Conservation (phyloP, 1,140 invertebrate genomes). For the Riptortus pedestris region DNA sequence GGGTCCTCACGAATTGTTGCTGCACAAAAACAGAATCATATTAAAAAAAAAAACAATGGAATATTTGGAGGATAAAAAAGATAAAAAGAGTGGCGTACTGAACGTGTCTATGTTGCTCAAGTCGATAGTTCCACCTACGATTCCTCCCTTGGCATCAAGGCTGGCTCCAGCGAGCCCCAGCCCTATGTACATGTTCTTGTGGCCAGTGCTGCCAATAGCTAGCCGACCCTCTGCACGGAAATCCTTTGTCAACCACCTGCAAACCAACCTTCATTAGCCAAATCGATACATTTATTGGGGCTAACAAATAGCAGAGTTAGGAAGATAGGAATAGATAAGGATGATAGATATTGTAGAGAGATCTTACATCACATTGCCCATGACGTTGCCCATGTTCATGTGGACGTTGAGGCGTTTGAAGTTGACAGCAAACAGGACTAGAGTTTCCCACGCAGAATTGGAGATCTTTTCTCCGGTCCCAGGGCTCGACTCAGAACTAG, state of each 20-base stretch:
- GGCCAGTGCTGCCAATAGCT: slow-evolving; percentile 86
- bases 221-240: slow-evolving; percentile 81
- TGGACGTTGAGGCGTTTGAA: slow-evolving; percentile 90
- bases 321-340: no score
- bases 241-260: slow-evolving; percentile 80
- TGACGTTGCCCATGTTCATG: slow-evolving; percentile 98
- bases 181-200: slow-evolving; percentile 85
- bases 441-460: slow-evolving; percentile 75
- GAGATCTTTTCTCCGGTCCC: slow-evolving; percentile 41
- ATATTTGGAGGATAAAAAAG: background rate
- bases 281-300: no score
- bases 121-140: slow-evolving; percentile 88
- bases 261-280: slow-evolving; percentile 27
- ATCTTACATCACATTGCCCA: slow-evolving; percentile 85
- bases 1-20: slow-evolving; percentile 83
- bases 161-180: slow-evolving; percentile 79
- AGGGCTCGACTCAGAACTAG: slow-evolving; percentile 39
- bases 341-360: no score
- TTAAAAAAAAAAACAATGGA: background rate
- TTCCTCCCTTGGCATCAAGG: slow-evolving; percentile 88
- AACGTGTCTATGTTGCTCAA: slow-evolving; percentile 79
- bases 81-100: slow-evolving; percentile 43
- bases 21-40: slow-evolving; percentile 34
- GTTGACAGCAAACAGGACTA: slow-evolving; percentile 91
- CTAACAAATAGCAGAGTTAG: no score